Evolutionary conservation across 2,888 invertebrate genomes (phyloP), one percentile per base, ranked within the genome.

Genomic region (Dione juno): DNA sequence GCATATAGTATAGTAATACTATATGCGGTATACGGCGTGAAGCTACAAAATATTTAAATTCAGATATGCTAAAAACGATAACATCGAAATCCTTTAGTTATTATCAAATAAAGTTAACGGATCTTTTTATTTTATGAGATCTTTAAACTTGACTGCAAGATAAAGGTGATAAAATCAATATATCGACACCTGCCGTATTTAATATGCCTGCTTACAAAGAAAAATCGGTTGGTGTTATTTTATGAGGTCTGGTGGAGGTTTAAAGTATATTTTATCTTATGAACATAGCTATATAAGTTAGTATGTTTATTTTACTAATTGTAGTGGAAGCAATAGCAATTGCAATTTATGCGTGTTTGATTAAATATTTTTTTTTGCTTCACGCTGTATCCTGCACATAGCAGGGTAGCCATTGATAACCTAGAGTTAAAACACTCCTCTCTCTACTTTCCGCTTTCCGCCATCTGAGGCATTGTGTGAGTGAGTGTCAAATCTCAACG

Each of bases 91-190:
- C 65, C 65, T 74, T 70, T 74, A 73, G 67, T 74, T 74, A 73
- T 72, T 74, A 66, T 72, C 74, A 74, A 77, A 77, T 72, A 73
- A 77, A 74, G 58, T 71, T 71, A 72, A 75, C 72, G 72, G 72
- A 59, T 75, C 72, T 70, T 28, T 28, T 28, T 69, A 57, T 66
- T 73, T 73, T 66, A 69, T 73, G 67, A 71, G 74, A 75, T 74
- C 74, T 72, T 68, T 35, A 73, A 77, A 71, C 69, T 69, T 68
- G 74, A 67, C 63, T 69, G 67, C 28, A 70, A 75, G 74, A 74
- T 74, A 75, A 70, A 66, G 50, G 40, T 69, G 71, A 75, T 76
- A 75, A 74, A 76, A 75, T 73, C 75, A 69, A 53, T 59, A 65
- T 57, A 57, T 57, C 50, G 67, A 65, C 50, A 65, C 59, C 61